Conservation (phyloP, 2,888 invertebrate genomes). For the Sepioteuthis lessoniana region DNA sequence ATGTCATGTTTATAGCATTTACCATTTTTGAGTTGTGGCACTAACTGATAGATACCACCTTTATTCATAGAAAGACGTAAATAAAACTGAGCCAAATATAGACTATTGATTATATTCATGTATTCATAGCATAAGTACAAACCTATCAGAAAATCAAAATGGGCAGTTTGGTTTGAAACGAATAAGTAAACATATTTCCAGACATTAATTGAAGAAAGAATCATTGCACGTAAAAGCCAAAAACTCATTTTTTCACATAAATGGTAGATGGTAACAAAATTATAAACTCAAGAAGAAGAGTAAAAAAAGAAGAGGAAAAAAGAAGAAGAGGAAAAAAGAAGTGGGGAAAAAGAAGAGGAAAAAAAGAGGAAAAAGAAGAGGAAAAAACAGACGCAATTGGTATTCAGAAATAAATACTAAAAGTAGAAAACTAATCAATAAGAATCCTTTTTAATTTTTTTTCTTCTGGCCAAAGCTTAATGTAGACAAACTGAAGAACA, state of each 20-base stretch:
- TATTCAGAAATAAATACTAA: not conserved
- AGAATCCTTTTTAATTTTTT: not conserved
- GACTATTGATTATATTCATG: not conserved
- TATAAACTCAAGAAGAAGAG: not conserved
- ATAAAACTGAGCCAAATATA: not conserved
- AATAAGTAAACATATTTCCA: not conserved
- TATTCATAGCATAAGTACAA: constrained; percentile 12
- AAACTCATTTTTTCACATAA: not conserved
- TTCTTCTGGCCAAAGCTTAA: not conserved
- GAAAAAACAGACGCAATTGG: not conserved
- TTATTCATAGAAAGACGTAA: not conserved
- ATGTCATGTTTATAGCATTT: not conserved
- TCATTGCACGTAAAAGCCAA: not conserved
- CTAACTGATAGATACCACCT: not conserved
- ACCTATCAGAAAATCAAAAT: constrained; percentile 23
- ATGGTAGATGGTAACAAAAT: not conserved
- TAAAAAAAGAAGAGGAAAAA: not conserved
- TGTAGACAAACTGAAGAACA: too few relatives aligned
- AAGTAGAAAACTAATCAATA: not conserved
- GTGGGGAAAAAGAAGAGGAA: not conserved
- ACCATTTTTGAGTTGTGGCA: not conserved
- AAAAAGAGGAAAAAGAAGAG: not conserved
- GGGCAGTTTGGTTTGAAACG: constrained; percentile 20
- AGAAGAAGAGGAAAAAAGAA: not conserved
- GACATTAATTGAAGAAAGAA: not conserved